Conservation (phyloP, 2,797 vertebrate species). For the Odontamblyopus lacepedii region DNA sequence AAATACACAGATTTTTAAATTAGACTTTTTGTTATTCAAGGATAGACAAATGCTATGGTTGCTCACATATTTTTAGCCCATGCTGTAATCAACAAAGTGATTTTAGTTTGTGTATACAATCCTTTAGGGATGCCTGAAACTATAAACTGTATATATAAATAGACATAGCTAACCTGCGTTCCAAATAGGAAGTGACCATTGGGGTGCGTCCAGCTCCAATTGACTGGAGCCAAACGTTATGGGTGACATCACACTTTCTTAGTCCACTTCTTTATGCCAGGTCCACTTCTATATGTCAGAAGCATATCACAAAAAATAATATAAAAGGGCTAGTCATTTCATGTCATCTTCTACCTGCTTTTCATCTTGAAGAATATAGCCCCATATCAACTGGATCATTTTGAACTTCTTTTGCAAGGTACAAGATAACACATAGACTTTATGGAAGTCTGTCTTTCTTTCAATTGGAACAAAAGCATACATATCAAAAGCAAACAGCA, state of each 20-base stretch:
- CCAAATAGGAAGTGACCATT: too few relatives aligned
- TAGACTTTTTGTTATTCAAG: neutral
- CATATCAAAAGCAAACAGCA: slow-evolving; percentile 28
- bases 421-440: neutral
- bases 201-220: too few relatives aligned
- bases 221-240: too few relatives aligned
- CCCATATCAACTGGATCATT: neutral
- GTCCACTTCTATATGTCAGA: too few relatives aligned
- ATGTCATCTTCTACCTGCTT: neutral
- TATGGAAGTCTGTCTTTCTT: slow-evolving; percentile 17
- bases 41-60: neutral
- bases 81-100: neutral
- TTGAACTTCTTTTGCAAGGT: neutral
- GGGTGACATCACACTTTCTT: too few relatives aligned
- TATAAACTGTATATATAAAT: too few relatives aligned
- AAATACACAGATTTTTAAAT: slow-evolving; percentile 13
- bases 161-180: too few relatives aligned
- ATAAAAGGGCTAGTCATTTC: neutral
- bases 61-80: neutral
- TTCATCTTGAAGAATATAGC: neutral
- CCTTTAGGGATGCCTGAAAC: neutral
- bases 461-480: slow-evolving; percentile 26
- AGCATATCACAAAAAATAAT: neutral
- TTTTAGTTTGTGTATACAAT: neutral
- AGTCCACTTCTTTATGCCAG: too few relatives aligned